Base-by-base conservation (phyloP, 1,140 invertebrate species). In the Zaprionus vittiger region DNA sequence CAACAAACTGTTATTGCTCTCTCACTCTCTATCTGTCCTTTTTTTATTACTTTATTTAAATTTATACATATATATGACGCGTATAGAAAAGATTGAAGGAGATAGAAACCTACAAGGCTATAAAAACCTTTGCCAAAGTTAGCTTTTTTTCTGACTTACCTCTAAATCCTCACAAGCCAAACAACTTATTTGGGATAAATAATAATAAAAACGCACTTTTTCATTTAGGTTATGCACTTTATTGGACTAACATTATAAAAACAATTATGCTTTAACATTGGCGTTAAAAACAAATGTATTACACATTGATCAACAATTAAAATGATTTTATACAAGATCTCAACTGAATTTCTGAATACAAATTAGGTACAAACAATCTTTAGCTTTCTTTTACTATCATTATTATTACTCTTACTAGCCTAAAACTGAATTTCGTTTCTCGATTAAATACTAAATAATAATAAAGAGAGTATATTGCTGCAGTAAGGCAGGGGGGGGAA, bases 301-400 rank as follows among this genome's bases (percentile, higher is more conserved):
- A 89, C 81, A 89, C 81, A 87, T 87, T 87, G 84, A 87, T 89
- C 84, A 84, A 89, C 84, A 89, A 89, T 84, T 75, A 81, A 89
- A 83, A 85, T 47, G 77, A 59, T 57, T 37, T 66, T 71, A 71
- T 74, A 86, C 62, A 75, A 55, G 67, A 65, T 28, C 37, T 34
- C 52, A 66, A 47, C 12, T 52, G 44, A 22, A 67, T 31, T 67
- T 56, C 62, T 57, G 14, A 74, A 69, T 62, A 69, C 66, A 74
- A 57, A 62, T 74, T 69, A 70, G 66, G 22, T 70, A 70, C 59
- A 74, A 59, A 60, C 44, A 20, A 47, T 44, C 14, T 54, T 31
- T 55, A 47, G 41, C 12, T 37, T 41, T 62, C 28, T 72, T 70
- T 24, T 62, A 31, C 22, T 44, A 44, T 38, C 28, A 34, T 71